Base-by-base conservation (phyloP, 2,888 invertebrate species). In the Tachina grossa region DNA sequence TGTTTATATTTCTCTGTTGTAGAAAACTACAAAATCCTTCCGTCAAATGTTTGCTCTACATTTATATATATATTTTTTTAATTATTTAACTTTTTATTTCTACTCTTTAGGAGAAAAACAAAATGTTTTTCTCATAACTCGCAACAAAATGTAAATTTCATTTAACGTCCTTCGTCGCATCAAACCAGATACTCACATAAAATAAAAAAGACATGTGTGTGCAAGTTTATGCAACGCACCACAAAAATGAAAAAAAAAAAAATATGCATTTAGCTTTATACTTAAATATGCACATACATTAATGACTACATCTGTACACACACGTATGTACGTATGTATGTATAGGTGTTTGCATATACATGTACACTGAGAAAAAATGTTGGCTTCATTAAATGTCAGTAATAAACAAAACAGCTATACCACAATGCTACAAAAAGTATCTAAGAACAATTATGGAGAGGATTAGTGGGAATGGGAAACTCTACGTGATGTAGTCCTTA, bases 81-180 rank as follows among this genome's bases (percentile, higher is more conserved):
- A 16, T 53, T 65, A 13, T 53, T 55, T 55, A 16, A 19, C 22
- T 31, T 49, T n/a, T n/a, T 59, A 59, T 78, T 43, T 51, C 13
- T 47, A 19, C 11, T 76, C 11, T 76, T 45, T 31, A 13, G 5
- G 2, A 43, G 41, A 19, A 41, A 68, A 51, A 66, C 55, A 63
- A 57, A 57, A 39, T 57, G 43, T 49, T 65, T 79, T 82, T 57
- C 68, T 9, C 66, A 83, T 75, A 79, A 72, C 87, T 87, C 59
- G 79, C 66, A 80, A 87, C 85, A 83, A 87, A 87, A 87, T 88
- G 87, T 82, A 88, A 88, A 87, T 87, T 87, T 87, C 74, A 86
- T 87, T 87, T 87, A 83, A 80, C 82, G 85, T 85, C 87, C 87
- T 85, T 84, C 84, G 57, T 78, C 66, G 84, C 78, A 78, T 49